Conservation (phyloP, 1,140 invertebrate species). For the Brachionus paranguensis region DNA sequence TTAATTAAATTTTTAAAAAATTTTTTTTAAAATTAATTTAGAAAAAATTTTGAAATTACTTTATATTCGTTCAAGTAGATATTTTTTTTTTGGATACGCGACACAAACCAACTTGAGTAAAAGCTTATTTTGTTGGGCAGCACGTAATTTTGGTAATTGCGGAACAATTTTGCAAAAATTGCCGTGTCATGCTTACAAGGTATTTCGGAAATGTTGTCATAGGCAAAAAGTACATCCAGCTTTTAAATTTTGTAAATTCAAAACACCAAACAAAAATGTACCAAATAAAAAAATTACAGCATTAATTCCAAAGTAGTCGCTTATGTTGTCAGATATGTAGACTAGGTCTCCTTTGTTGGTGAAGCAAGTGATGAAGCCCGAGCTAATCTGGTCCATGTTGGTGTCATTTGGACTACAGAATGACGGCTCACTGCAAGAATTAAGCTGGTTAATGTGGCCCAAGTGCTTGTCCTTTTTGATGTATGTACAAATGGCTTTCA, state of each 20-base stretch:
- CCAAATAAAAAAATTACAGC: background rate
- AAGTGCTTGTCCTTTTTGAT: slow-evolving; percentile 20
- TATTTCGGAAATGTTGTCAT: slow-evolving; percentile 8
- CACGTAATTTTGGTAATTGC: background rate
- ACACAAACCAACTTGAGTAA: slow-evolving; percentile 7
- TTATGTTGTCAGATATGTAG: slow-evolving; percentile 10
- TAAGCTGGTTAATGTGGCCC: background rate
- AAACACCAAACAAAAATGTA: background rate
- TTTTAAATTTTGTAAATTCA: background rate
- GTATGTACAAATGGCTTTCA: slow-evolving; percentile 25
- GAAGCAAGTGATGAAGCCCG: background rate
- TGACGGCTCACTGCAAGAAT: background rate
- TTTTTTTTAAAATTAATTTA: too few species aligned
- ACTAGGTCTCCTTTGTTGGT: background rate
- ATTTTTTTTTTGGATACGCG: background rate
- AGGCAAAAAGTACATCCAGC: background rate
- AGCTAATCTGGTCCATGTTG: background rate
- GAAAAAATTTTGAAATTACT: background rate
- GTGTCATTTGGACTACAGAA: background rate
- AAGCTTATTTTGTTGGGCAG: background rate
- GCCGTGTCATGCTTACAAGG: background rate
- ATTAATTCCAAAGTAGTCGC: slow-evolving; percentile 1
- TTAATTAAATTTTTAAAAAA: too few species aligned
- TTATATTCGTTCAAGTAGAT: background rate
- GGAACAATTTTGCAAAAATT: background rate